Evolutionary conservation across 2,888 invertebrate species (phyloP).

Genomic region (Portevinia maculata): DNA sequence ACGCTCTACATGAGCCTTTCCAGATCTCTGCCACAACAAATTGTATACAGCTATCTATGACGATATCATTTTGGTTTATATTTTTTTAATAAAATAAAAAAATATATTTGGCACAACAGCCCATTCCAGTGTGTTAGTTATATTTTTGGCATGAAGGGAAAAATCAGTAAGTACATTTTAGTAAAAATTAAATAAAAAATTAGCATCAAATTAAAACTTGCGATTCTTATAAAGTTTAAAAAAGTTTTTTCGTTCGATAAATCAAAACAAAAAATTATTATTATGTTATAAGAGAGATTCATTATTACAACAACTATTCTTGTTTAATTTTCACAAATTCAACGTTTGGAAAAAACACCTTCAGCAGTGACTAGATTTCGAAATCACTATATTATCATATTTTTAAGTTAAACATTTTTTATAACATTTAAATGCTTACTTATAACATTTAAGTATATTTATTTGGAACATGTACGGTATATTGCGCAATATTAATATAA

Average conservation of each 20-base stretch:
- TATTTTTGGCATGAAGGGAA: no score
- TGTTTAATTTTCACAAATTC: slow-evolving; percentile 1
- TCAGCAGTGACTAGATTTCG: slow-evolving; percentile 60
- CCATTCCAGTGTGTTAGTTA: no score
- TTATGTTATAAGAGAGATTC: slow-evolving; percentile 5
- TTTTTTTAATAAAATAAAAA: no score
- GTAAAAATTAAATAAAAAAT: no score
- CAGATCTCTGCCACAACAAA: slow-evolving; percentile 31
- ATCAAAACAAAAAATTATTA: no score
- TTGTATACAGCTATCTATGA: not conserved
- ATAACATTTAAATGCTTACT: not conserved
- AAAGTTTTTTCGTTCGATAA: no score
- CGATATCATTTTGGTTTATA: not conserved
- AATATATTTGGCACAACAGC: no score
- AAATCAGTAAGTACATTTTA: no score
- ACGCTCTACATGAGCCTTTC: slow-evolving; percentile 56
- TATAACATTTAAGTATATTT: not conserved
- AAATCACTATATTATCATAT: slow-evolving; percentile 38
- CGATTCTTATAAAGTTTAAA: no score
- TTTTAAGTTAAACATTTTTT: slow-evolving; percentile 1
- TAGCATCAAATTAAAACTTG: no score
- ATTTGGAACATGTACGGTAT: slow-evolving; percentile 32
- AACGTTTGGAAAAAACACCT: slow-evolving; percentile 17
- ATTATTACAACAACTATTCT: not conserved
- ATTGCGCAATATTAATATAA: no score